Base-by-base conservation (phyloP, 2,888 invertebrate species). In the Microctonus aethiopoides region DNA sequence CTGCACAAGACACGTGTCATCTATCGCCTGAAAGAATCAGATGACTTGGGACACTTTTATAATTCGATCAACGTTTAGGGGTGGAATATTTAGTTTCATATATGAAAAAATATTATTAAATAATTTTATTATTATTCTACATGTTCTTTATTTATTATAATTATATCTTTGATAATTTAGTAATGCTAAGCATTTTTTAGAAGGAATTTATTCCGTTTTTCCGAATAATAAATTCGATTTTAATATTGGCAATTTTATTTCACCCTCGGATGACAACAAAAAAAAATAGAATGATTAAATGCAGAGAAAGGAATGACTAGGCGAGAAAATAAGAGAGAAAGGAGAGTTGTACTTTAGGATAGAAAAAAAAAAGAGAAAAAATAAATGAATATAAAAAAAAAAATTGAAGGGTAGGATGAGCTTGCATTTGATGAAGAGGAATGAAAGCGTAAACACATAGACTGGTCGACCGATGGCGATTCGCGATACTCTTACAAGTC, bases 401-500 rank as follows among this genome's bases (percentile, higher is more conserved):
- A n/a, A 57, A 2, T 57, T 57, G 57, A 57, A 3, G 13, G n/a
- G 24, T 64, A 11, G 41, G 32, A 52, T 52, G 7, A 26, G 16
- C 20, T 20, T 20, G 24, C 24, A 46, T 39, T 46, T 20, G 46
- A 22, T 57, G n/a, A 22, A n/a, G 24, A 46, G 51, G 64, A 68
- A 67, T 26, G 72, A 74, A 74, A 74, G 77, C 78, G 77, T 79
- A 80, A 81, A 81, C 80, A 46, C 4, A 46, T 16, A 46, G 16
- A 79, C 68, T 65, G 68, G 70, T 77, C 78, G 77, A 83, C 79
- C 81, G 84, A 84, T 84, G 76, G 79, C 74, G 76, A 75, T 73
- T 72, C 60, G 74, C 75, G 84, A 84, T 83, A 81, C 71, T 76
- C 74, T 73, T 73, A 75, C 75, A 74, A 77, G 67, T 76, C 76